Conservation (phyloP, 2,888 invertebrate species). For the Diabrotica balteata region DNA sequence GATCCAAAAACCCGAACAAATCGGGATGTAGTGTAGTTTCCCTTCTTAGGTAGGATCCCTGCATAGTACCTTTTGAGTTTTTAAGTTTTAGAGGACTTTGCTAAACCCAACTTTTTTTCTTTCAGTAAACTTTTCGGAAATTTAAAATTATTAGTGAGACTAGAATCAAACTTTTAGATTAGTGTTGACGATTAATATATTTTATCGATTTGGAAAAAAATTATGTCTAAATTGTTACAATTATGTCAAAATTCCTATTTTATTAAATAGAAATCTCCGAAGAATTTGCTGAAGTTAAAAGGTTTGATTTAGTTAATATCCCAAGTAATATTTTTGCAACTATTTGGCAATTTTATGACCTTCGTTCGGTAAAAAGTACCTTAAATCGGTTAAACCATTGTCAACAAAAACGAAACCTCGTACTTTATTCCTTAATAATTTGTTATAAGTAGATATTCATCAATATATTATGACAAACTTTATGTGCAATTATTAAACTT, state of each 20-base stretch:
- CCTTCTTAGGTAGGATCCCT: slow-evolving; percentile 60
- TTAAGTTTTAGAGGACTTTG: slow-evolving; percentile 28
- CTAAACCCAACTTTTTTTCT: slow-evolving; percentile 26
- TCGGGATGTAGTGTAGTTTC: slow-evolving; percentile 57
- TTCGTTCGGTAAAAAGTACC: background rate
- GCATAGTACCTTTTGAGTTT: slow-evolving; percentile 48
- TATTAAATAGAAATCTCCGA: slow-evolving; percentile 20
- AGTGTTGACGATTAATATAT: slow-evolving; percentile 40
- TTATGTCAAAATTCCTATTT: slow-evolving; percentile 29
- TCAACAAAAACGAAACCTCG: background rate
- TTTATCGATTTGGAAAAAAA: slow-evolving; percentile 37
- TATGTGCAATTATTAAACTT: background rate
- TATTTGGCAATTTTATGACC: slow-evolving; percentile 30
- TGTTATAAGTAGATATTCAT: no score
- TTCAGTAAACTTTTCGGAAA: slow-evolving; percentile 23
- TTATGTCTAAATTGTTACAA: slow-evolving; percentile 36
- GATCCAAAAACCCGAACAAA: slow-evolving; percentile 53
- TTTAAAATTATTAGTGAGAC: slow-evolving; percentile 36
- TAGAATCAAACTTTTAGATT: slow-evolving; percentile 42
- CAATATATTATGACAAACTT: no score
- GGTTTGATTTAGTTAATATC: slow-evolving; percentile 21
- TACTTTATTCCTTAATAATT: background rate
- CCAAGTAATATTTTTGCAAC: slow-evolving; percentile 37
- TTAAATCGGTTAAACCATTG: background rate
- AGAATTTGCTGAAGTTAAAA: slow-evolving; percentile 21